Conservation (phyloP, 2,113 vertebrate genomes). For the Setophaga kirtlandii region DNA sequence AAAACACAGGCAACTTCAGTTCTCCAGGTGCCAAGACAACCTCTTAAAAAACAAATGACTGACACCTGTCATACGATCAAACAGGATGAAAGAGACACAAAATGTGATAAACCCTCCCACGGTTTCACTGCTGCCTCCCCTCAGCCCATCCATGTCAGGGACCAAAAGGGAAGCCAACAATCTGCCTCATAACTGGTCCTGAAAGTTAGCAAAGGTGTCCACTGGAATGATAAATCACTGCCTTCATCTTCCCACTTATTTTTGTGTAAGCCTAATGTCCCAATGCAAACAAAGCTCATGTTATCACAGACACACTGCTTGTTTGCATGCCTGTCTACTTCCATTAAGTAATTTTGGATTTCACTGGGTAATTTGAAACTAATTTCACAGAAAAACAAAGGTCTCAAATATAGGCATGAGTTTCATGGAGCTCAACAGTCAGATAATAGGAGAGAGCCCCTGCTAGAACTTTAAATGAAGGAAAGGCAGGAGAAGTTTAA, state of each 20-base stretch:
- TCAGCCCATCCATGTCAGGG: background rate
- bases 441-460: background rate
- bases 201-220: background rate
- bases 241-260: background rate
- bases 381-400: background rate
- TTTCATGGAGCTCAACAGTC: background rate
- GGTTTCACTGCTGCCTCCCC: background rate
- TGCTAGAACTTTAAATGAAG: background rate
- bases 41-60: background rate
- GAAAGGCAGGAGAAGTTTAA: background rate
- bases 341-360: background rate
- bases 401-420: background rate
- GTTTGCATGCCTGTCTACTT: background rate
- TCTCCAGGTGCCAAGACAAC: background rate
- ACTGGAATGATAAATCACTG: background rate
- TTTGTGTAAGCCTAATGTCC: background rate
- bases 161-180: background rate
- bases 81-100: background rate
- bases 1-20: background rate
- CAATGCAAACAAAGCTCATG: background rate
- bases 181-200: background rate
- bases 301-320: background rate
- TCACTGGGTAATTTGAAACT: background rate
- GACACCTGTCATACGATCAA: background rate
- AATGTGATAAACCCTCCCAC: fast-evolving